Percentiles rank a stretch among this genome's conserved stretches.
Evolutionary conservation across 1,140 invertebrate species (phyloP).

Genomic region (Musca vetustissima): DNA sequence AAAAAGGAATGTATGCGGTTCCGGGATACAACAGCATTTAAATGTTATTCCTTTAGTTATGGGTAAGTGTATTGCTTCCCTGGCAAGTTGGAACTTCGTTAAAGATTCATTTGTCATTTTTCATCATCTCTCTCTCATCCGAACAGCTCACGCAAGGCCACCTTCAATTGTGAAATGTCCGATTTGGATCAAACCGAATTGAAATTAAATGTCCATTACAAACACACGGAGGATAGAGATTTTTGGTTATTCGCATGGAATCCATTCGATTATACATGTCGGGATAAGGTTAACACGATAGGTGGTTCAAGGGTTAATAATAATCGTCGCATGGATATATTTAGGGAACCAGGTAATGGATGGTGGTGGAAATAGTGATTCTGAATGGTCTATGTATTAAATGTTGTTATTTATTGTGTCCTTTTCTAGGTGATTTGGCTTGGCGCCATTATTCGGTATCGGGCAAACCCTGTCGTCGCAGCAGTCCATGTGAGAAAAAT

Average conservation of each 20-base stretch:
- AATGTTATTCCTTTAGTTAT: slow-evolving; percentile 73
- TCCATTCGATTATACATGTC: slow-evolving; percentile 55
- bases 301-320: slow-evolving; percentile 53
- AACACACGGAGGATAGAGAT: slow-evolving; percentile 58
- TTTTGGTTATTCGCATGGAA: slow-evolving; percentile 68
- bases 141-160: slow-evolving; percentile 38
- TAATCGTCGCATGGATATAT: slow-evolving; percentile 55
- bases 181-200: slow-evolving; percentile 68
- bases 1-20: slow-evolving; percentile 67
- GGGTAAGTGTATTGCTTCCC: slow-evolving; percentile 61
- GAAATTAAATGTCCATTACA: slow-evolving; percentile 64
- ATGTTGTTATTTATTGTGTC: background rate
- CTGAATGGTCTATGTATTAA: background rate
- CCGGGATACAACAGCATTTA: slow-evolving; percentile 62
- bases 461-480: slow-evolving; percentile 71
- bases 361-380: too few relatives aligned
- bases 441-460: slow-evolving; percentile 76
- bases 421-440: slow-evolving; percentile 52
- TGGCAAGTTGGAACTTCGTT: too few relatives aligned
- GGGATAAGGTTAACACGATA: slow-evolving; percentile 54
- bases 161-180: slow-evolving; percentile 65
- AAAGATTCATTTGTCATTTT: too few relatives aligned
- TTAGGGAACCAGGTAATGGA: slow-evolving; percentile 54
- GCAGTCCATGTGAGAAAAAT: slow-evolving; percentile 70
- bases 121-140: slow-evolving; percentile 2